Evolutionary conservation across 2,113 vertebrate species (phyloP).

Genomic region (Columba livia): DNA sequence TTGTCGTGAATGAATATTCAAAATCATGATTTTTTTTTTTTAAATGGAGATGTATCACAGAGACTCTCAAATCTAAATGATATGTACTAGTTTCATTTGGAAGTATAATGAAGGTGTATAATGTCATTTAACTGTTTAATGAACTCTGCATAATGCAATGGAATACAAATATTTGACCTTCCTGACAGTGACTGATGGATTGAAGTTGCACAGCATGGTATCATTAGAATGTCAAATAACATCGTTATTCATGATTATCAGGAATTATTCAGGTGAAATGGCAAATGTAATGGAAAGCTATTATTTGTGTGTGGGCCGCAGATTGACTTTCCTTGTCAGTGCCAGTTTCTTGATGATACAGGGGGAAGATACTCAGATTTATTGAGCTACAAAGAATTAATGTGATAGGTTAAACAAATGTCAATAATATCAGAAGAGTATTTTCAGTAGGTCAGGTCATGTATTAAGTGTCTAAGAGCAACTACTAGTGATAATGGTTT

Average conservation of each 20-base stretch:
- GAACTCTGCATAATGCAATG: constrained; percentile 69
- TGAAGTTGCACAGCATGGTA: constrained; percentile 76
- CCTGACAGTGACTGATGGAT: constrained; percentile 84
- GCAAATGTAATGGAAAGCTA: constrained; percentile 79
- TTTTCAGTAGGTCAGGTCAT: constrained; percentile 49
- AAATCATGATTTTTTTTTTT: constrained; percentile 21
- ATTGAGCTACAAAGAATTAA: constrained; percentile 68
- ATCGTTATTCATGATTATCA: constrained; percentile 90
- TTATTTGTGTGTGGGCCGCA: constrained; percentile 72
- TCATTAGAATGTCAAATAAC: constrained; percentile 84
- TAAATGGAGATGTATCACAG: constrained; percentile 45
- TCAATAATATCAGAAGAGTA: constrained; percentile 61
- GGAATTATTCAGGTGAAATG: constrained; percentile 83
- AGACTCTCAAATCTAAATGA: constrained; percentile 56
- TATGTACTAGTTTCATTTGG: constrained; percentile 68
- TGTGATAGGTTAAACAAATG: constrained; percentile 73
- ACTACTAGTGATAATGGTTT: neutral
- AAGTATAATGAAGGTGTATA: constrained; percentile 72
- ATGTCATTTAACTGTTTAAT: constrained; percentile 81
- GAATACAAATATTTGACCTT: constrained; percentile 84
- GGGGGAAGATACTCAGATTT: constrained; percentile 66
- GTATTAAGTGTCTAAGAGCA: constrained; percentile 9
- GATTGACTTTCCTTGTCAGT: constrained; percentile 75
- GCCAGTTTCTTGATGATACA: constrained; percentile 53
- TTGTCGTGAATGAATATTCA: neutral